Conservation (phyloP, 37 sponge, comb jelly and placozoan species). For the Diacarnus erythraeanus region DNA sequence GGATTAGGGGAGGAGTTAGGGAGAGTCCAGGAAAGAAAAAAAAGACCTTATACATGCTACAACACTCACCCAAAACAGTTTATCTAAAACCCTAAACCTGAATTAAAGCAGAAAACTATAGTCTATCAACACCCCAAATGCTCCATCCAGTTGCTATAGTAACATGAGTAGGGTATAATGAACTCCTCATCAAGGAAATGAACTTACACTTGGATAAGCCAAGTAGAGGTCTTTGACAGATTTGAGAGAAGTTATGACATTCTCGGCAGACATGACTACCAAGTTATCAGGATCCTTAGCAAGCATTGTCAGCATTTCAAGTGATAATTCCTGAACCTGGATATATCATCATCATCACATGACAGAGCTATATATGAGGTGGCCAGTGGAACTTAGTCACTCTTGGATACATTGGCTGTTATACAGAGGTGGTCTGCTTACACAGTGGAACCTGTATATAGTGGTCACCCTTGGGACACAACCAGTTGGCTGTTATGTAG, state of each 20-base stretch:
- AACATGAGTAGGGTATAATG: not conserved
- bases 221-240: slow-evolving; percentile 5
- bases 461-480: too few species aligned
- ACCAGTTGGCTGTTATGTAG: too few species aligned
- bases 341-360: not conserved
- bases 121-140: too few species aligned
- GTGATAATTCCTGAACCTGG: slow-evolving; percentile 16
- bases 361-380: too few species aligned
- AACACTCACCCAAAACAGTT: too few species aligned
- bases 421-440: too few species aligned
- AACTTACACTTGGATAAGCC: slow-evolving; percentile 20
- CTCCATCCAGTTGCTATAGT: too few species aligned
- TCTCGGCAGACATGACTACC: slow-evolving; percentile 39
- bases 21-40: too few species aligned
- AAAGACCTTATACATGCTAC: too few species aligned
- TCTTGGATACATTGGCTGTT: too few species aligned
- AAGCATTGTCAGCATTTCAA: slow-evolving; percentile 7
- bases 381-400: too few species aligned
- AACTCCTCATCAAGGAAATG: not conserved
- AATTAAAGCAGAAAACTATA: not conserved
- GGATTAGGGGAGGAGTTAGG: not conserved
- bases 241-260: slow-evolving; percentile 6
- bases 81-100: not conserved
- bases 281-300: slow-evolving; percentile 41
- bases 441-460: too few species aligned